phyloP scores from a whole-genome alignment of 2,113 vertebrate genomes.

The Salvelinus sp. region DNA sequence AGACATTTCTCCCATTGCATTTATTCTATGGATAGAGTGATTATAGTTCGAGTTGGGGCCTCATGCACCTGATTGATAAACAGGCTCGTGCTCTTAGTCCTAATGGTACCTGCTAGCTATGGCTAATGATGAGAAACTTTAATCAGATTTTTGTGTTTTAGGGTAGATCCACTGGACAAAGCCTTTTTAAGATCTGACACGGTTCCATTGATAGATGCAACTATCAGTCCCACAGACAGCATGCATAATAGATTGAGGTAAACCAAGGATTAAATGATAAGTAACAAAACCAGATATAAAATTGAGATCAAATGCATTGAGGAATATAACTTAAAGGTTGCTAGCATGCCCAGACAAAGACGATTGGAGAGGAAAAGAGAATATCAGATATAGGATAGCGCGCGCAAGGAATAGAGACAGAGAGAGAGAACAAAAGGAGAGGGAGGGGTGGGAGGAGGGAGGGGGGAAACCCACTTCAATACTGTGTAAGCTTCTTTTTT shows the following conservation, averaged over 20 bases:
- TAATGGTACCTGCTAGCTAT: slow-evolving; percentile 48
- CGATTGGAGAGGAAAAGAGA: slow-evolving; percentile 75
- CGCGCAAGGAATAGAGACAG: slow-evolving; percentile 11
- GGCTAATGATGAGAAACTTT: slow-evolving; percentile 99
- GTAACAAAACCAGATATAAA: slow-evolving; percentile 74
- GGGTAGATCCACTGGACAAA: slow-evolving; percentile 99
- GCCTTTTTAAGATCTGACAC: slow-evolving; percentile 94
- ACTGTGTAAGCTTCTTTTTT: slow-evolving; percentile 78
- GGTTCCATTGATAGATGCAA: slow-evolving; percentile 99
- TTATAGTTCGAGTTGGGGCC: not conserved
- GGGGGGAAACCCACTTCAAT: slow-evolving; percentile 85
- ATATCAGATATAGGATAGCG: slow-evolving; percentile 64
- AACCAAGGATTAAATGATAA: slow-evolving; percentile 70
- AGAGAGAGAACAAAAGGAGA: slow-evolving; percentile 50
- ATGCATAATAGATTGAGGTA: slow-evolving; percentile 91
- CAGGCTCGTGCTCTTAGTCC: slow-evolving; percentile 38
- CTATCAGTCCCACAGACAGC: slow-evolving; percentile 99
- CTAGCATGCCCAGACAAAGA: slow-evolving; percentile 87
- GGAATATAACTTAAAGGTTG: slow-evolving; percentile 84
- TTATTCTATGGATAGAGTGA: not conserved
- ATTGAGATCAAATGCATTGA: slow-evolving; percentile 84
- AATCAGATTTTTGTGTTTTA: slow-evolving; percentile 99
- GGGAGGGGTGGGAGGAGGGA: slow-evolving; percentile 58
- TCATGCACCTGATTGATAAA: not conserved
- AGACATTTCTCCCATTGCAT: slow-evolving; percentile 21